Evolutionary conservation across 2,888 invertebrate genomes (phyloP).

Genomic region (Pammene aurita): DNA sequence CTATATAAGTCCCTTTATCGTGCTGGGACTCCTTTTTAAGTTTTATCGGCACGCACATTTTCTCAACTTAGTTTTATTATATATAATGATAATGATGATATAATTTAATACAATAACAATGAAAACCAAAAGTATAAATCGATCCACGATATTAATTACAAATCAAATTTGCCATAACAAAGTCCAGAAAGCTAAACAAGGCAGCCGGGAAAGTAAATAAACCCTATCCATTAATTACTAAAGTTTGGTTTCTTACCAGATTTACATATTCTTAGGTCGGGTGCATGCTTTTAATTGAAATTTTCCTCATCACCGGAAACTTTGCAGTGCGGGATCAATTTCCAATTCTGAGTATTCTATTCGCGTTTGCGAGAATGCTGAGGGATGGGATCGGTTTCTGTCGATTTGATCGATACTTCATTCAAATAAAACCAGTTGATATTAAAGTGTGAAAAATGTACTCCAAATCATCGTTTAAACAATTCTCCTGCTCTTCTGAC

Average conservation of each 20-base stretch:
- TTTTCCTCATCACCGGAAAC: constrained; percentile 62
- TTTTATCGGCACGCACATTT: no score
- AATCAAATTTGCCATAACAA: background rate
- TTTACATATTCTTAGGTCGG: constrained; percentile 55
- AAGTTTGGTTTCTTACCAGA: constrained; percentile 42
- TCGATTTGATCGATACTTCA: constrained; percentile 26
- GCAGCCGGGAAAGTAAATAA: constrained; percentile 18
- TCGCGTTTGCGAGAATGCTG: constrained; percentile 52
- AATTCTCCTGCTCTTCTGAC: constrained; percentile 62
- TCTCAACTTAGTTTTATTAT: no score
- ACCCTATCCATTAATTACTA: constrained; percentile 27
- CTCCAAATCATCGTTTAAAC: constrained; percentile 41
- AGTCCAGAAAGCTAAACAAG: constrained; percentile 4
- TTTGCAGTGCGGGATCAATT: constrained; percentile 67
- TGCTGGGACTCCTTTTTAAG: no score
- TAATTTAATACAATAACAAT: no score
- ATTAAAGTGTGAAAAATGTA: constrained; percentile 9
- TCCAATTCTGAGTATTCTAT: constrained; percentile 71
- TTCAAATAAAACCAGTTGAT: constrained; percentile 6
- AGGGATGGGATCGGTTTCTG: constrained; percentile 46
- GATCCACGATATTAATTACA: background rate
- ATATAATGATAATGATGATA: no score
- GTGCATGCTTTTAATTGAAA: constrained; percentile 71
- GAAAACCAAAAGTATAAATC: no score
- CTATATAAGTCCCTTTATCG: no score